These are phyloP conservation scores for Eupithecia vulgata DNA, from an alignment of 2,888 invertebrate species.

Conservation along the genomic window DNA sequence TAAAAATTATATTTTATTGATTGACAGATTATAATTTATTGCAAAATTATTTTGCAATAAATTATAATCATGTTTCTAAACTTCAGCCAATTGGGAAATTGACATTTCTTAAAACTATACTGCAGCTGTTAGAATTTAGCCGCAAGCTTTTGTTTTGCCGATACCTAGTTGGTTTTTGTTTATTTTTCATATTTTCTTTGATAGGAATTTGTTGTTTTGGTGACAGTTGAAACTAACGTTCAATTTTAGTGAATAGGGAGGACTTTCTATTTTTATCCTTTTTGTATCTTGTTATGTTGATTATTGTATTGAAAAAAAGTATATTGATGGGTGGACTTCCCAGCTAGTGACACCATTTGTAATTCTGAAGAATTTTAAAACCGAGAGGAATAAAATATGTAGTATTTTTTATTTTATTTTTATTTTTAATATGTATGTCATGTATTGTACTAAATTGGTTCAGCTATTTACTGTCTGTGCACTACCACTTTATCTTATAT, in stretches of 20 bases:
- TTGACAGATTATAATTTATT: too few species aligned
- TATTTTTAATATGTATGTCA: not conserved
- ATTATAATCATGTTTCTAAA: too few species aligned
- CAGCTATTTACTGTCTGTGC: too few species aligned
- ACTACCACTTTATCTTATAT: too few species aligned
- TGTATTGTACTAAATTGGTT: too few species aligned
- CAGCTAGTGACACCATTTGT: not conserved
- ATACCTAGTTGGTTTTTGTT: not conserved
- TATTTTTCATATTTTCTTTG: not conserved
- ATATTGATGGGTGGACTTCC: not conserved
- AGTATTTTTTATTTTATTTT: too few species aligned
- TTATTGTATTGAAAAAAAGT: not conserved
- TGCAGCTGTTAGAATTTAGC: not conserved
- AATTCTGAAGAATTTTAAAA: not conserved
- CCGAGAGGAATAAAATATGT: too few species aligned
- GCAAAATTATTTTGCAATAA: too few species aligned
- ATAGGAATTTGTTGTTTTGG: conserved; percentile 6
- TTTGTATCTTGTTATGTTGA: too few species aligned
- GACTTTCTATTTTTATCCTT: not conserved
- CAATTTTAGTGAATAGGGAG: not conserved
- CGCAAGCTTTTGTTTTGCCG: not conserved
- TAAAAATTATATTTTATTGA: too few species aligned
- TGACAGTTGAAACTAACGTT: not conserved
- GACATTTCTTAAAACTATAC: not conserved
- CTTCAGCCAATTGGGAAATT: not conserved